Evolutionary conservation across 1,140 invertebrate genomes (phyloP), one percentile per base, ranked within the genome.

Genomic region (Ectropis grisescens): DNA sequence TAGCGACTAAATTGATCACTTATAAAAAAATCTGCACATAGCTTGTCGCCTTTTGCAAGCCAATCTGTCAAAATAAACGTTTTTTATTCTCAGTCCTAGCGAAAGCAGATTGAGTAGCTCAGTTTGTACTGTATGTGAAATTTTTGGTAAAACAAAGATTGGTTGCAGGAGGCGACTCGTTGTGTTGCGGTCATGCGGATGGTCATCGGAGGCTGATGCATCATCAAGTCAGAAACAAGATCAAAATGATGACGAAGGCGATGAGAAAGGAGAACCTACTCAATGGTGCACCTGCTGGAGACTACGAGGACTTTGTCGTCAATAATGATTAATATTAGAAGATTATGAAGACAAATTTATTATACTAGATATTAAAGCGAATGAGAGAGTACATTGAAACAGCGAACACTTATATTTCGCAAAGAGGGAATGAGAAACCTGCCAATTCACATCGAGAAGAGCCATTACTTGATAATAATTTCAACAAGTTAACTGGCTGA

Each of bases 131-230:
- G 4, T 26, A 4, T 22, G 19, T 22, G 4, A 29, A 22, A 39
- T 54, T 37, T 25, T 26, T 52, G 46, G 29, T 65, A 61, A 62
- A 57, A 13, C 29, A 46, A 48, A 56, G 59, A 70, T 74, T 80
- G 68, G 67, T 69, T 80, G 75, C 75, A 80, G 75, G 75, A 62
- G 75, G 75, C 47, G 75, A 80, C 44, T 45, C 72, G 28, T 43
- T 80, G 43, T 80, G 75, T 66, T 80, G 75, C 43, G 43, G 37
- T 11, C 75, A 80, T 25, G 61, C 64, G 1, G 43, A 66, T 15
- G 75, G 75, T 5, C 75, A 80, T 14, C 68, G 71, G 4, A 38
- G 68, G n/a, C 58, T 47, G 9, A 38, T 80, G 1, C 75, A 80
- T 37, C 55, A 62, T 12, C 41, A 50, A 10, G 55, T 80, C 0